Evolutionary conservation across 2,113 vertebrate genomes (phyloP), one percentile per base, ranked within the genome.

Genomic region (Meles meles): DNA sequence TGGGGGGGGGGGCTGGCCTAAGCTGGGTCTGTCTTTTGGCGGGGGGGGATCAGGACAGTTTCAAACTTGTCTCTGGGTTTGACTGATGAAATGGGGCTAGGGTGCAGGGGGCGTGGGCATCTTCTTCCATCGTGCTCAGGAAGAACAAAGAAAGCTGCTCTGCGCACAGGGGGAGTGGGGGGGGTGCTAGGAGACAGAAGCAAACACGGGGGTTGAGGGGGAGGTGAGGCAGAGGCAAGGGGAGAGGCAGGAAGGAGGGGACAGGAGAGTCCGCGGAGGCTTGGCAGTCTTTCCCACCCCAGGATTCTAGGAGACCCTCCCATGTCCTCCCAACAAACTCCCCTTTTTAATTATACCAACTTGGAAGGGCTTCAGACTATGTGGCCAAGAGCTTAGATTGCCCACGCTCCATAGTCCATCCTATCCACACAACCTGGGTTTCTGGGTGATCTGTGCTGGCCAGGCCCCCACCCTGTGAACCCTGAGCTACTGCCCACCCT

Each of bases 131-230:
- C 27, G 17, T 5, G 12, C 10, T 11, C 83, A 42, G 61, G 71
- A 9, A 77, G 85, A 14, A 23, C 76, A 23, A 69, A 84, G 76
- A 39, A 59, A 61, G 34, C 34, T 4, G 3, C 6, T 61, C 15
- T 63, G 69, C 6, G 52, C 9, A 1, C 0, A 3, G 31, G 59
- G 59, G 7, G 6, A 7, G 57, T 1, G 21, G 4, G 31, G 31
- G 31, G 27, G 69, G 74, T 52, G n/a, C n/a, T n/a, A 52, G 52
- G 52, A 55, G 52, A 55, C 10, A 0, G 0, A 2, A 34, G 61
- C 20, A 12, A 49, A 55, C 12, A 3, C 0, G 31, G 63, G 59
- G 25, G 25, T 4, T 4, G 25, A 15, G 31, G 14, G 27, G 69
- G 67, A 13, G 80, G 47, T 47, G 47, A 74, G 72, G 42, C 31